Conservation (phyloP, 2,113 vertebrate species). For the Petrocephalus microphthalmus region DNA sequence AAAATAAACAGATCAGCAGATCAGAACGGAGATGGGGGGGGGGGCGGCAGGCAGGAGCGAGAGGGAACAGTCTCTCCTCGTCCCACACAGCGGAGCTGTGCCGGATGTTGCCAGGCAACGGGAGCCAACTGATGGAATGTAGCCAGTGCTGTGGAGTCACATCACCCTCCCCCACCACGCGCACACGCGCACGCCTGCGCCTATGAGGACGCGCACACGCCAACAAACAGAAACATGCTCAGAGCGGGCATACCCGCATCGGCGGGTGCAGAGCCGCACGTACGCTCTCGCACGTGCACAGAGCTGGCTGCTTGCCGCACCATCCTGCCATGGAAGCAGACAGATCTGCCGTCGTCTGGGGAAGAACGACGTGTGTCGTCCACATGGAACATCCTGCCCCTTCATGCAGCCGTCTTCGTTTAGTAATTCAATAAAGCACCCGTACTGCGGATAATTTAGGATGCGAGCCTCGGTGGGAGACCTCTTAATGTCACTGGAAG, state of each 20-base stretch:
- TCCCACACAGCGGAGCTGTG: conserved; percentile 8
- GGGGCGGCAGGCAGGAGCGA: background rate
- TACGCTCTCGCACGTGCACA: background rate
- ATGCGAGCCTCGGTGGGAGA: background rate
- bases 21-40: background rate
- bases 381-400: background rate
- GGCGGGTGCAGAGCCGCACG: background rate
- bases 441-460: background rate
- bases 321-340: background rate
- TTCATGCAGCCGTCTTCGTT: background rate
- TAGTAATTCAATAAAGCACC: background rate
- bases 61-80: background rate
- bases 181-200: background rate
- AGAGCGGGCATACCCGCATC: conserved; percentile 21
- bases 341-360: background rate
- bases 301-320: background rate
- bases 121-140: conserved; percentile 20
- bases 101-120: conserved; percentile 23
- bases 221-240: background rate
- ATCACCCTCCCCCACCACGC: background rate
- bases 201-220: background rate
- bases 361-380: background rate
- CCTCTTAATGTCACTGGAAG: background rate
- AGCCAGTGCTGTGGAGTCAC: background rate
- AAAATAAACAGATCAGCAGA: conserved; percentile 6